Percentiles rank a stretch among this genome's conserved stretches.
These are phyloP conservation scores for Trichonephila clavipes DNA, from an alignment of 1,140 invertebrate species.

Conservation along the genomic window DNA sequence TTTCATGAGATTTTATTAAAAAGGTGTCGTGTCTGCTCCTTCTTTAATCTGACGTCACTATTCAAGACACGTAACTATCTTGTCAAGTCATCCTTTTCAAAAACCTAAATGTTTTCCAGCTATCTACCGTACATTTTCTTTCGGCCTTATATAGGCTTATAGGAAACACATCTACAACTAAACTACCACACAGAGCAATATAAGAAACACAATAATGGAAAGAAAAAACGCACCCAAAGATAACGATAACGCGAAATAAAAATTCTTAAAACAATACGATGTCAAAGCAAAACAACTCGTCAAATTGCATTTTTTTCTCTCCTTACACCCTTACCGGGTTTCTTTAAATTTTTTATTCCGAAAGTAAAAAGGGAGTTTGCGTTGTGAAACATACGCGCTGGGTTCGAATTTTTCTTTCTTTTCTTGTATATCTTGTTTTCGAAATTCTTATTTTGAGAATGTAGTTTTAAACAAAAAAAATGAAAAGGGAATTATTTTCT, in stretches of 20 bases:
- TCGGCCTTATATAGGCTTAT: background rate
- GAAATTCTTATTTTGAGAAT: conserved; percentile 5
- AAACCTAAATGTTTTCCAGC: background rate
- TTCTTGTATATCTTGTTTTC: background rate
- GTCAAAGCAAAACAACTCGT: background rate
- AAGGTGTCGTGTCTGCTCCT: too few relatives aligned
- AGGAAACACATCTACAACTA: background rate
- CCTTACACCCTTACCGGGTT: background rate
- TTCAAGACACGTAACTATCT: too few relatives aligned
- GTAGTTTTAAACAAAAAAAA: background rate
- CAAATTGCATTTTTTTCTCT: background rate
- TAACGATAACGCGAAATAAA: background rate
- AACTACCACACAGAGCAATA: background rate
- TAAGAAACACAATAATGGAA: background rate
- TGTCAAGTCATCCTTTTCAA: background rate
- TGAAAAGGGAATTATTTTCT: conserved; percentile 12
- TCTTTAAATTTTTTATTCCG: background rate
- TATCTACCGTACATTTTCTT: background rate
- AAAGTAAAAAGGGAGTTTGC: background rate
- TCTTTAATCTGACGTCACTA: too few relatives aligned
- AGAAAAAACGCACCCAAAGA: background rate
- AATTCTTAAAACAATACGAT: background rate
- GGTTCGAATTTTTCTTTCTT: too few relatives aligned
- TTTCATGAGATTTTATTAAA: too few relatives aligned
- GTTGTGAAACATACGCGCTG: background rate